Evolutionary conservation across 1,140 invertebrate genomes (phyloP).

Genomic region (Drosophila bocqueti): DNA sequence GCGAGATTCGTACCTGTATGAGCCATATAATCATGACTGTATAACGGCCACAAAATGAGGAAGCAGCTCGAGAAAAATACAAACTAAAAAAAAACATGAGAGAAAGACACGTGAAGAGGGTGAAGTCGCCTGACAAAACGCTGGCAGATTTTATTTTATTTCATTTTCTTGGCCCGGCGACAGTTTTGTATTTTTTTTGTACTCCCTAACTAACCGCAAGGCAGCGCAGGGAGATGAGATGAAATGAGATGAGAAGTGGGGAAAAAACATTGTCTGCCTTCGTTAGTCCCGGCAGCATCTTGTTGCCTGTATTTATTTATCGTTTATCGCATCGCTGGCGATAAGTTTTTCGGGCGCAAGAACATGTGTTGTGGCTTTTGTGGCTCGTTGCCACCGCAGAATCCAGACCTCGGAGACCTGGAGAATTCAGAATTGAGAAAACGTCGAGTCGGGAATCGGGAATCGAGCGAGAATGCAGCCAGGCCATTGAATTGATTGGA

Average conservation of each 20-base stretch:
- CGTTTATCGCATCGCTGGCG: slow-evolving; percentile 81
- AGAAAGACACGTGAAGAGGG: slow-evolving; percentile 41
- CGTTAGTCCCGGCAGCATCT: slow-evolving; percentile 53
- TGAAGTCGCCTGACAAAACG: slow-evolving; percentile 72
- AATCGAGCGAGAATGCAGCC: slow-evolving; percentile 17
- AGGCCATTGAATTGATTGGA: slow-evolving; percentile 76
- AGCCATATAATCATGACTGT: slow-evolving; percentile 58
- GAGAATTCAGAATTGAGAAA: slow-evolving; percentile 14
- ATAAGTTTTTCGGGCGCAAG: slow-evolving; percentile 85
- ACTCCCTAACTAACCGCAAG: slow-evolving; percentile 58
- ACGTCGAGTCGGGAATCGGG: neutral
- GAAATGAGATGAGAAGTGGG: slow-evolving; percentile 44
- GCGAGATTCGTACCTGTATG: slow-evolving; percentile 26
- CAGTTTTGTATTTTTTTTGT: slow-evolving; percentile 54
- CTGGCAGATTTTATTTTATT: slow-evolving; percentile 73
- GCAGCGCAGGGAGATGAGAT: neutral
- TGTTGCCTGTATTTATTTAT: slow-evolving; percentile 76
- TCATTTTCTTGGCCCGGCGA: slow-evolving; percentile 53
- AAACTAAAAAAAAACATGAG: neutral
- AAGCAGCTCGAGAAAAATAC: slow-evolving; percentile 20
- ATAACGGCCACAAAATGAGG: slow-evolving; percentile 54
- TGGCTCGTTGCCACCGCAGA: slow-evolving; percentile 62
- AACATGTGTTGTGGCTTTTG: slow-evolving; percentile 79
- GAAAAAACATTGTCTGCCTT: slow-evolving; percentile 68
- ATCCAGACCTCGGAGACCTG: slow-evolving; percentile 10